phyloP scores from a whole-genome alignment of 1,140 invertebrate species.

The Nixonia krombeini region DNA sequence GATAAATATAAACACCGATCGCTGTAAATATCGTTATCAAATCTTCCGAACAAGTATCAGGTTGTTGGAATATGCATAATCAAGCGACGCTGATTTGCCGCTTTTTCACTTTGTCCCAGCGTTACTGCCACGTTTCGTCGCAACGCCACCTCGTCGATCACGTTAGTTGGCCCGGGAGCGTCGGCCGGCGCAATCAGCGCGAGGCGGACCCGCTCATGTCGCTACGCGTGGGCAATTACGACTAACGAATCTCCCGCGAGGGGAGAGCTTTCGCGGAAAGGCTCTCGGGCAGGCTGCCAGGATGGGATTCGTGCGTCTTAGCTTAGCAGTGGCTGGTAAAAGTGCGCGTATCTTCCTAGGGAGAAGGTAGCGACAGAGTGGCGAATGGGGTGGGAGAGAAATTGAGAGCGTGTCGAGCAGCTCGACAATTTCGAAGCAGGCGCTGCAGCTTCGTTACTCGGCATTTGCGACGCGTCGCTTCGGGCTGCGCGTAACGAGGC shows the following conservation, averaged over 20 bases:
- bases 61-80: conserved; percentile 33
- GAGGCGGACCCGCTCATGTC: conserved; percentile 1
- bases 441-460: conserved; percentile 5
- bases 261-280: conserved; percentile 4
- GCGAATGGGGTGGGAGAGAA: too few relatives aligned
- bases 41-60: conserved; percentile 7
- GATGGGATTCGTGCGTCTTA: too few relatives aligned
- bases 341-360: too few relatives aligned
- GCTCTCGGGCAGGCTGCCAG: conserved; percentile 10
- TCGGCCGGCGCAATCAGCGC: conserved; percentile 19
- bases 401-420: conserved; percentile 10
- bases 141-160: too few relatives aligned
- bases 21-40: too few relatives aligned
- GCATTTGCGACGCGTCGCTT: conserved; percentile 9
- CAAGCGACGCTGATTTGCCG: conserved; percentile 20
- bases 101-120: conserved; percentile 21
- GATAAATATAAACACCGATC: too few relatives aligned
- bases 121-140: conserved; percentile 2
- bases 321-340: too few relatives aligned
- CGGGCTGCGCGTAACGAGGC: conserved; percentile 19
- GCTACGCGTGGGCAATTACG: conserved; percentile 17
- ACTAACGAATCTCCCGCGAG: conserved; percentile 4
- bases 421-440: conserved; percentile 15
- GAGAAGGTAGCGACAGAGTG: too few relatives aligned
- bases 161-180: too few relatives aligned